Conservation (phyloP, 2,888 invertebrate species). For the Syrista parreyssii region DNA sequence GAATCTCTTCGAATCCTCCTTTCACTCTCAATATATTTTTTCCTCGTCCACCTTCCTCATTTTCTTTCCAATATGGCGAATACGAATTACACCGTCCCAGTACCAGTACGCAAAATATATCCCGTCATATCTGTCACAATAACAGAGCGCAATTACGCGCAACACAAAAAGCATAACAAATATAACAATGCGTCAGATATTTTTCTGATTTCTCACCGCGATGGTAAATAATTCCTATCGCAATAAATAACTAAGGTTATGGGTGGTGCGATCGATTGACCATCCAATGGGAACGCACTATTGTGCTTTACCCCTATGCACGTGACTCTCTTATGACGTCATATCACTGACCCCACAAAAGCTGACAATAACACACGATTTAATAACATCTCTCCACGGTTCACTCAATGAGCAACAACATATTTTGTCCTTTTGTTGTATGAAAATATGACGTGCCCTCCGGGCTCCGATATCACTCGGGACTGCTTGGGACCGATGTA, state of each 20-base stretch:
- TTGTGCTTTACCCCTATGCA: constrained; percentile 60
- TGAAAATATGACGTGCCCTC: constrained; percentile 40
- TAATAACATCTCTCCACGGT: constrained; percentile 30
- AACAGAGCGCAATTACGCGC: background rate
- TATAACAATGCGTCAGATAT: background rate
- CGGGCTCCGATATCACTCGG: background rate
- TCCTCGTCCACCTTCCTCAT: background rate
- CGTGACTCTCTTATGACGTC: constrained; percentile 53
- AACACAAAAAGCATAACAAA: background rate
- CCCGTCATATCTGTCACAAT: background rate
- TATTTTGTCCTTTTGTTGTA: constrained; percentile 35
- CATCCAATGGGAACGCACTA: constrained; percentile 47
- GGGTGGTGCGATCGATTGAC: constrained; percentile 52
- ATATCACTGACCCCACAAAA: constrained; percentile 48
- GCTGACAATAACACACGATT: constrained; percentile 46
- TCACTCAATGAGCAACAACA: constrained; percentile 24
- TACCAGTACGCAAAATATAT: background rate
- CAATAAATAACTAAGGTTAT: constrained; percentile 31
- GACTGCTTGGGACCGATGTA: background rate
- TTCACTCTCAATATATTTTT: background rate
- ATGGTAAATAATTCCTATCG: background rate
- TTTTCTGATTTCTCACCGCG: background rate
- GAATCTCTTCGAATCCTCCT: background rate
- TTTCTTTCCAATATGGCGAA: background rate
- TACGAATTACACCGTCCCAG: background rate